Base-by-base conservation (phyloP, 2,797 vertebrate genomes). In the Poeciliopsis gracilis region DNA sequence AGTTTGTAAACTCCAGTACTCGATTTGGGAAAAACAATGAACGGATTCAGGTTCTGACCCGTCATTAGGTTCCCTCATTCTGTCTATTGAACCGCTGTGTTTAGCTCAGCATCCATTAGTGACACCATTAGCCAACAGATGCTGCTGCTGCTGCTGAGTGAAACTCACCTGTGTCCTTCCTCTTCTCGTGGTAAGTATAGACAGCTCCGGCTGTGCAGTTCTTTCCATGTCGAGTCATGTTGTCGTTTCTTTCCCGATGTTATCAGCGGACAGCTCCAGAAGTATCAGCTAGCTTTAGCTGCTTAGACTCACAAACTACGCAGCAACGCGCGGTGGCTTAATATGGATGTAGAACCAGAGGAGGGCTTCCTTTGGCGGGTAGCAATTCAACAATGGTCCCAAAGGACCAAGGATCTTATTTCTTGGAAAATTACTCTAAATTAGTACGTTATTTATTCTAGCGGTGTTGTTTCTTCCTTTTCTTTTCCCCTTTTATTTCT, bases 181-280 rank as follows among this genome's bases (percentile, higher is more conserved):
- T 97, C 73, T 98, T 98, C 93, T 98, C 97, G 0, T 98, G 97
- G 86, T 98, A 98, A 0, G 97, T 98, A 89, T 98, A 98, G 0
- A 98, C 97, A 0, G 97, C 97, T 30, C 97, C 97, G 0, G 97
- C 97, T 0, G 97, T 98, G 51, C 97, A 98, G 89, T 98, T 98
- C 89, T 98, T 98, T 2, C 97, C 97, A 0, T 98, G 97, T 6
- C 97, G 95, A 0, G 97, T 98, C 97, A 98, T 98, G 9, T 28
- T 77, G 23, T 55, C 18, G 8, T 41, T 47, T 13, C 1, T 36
- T 76, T 51, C 30, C n/a, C 15, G 23, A 6, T 0, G 1, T 30
- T 30, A 13, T 20, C 55, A 33, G 73, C 36, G 4, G 45, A 11
- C 18, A 25, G 16, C 61, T 66, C 20, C 36, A 67, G 36, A 13